A percentile compares a stretch with the other conserved stretches of the same genome.
Conservation (phyloP, 2,113 vertebrate species). For the Oryzias celebensis region DNA sequence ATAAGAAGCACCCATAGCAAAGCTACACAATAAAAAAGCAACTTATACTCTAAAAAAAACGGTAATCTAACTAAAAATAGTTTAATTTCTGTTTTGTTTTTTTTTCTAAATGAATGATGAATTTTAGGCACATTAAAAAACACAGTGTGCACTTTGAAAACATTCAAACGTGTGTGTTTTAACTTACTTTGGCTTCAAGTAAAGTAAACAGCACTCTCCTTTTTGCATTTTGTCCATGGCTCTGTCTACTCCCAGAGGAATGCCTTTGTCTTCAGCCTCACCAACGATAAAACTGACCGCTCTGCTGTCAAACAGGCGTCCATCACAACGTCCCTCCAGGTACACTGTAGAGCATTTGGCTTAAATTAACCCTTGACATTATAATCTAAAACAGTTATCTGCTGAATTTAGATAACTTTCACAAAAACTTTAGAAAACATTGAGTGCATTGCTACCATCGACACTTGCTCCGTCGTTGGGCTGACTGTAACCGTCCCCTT, state of each 20-base stretch:
- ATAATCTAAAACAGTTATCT: not conserved
- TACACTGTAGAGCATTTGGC: conserved; percentile 78
- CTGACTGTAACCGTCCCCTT: conserved; percentile 89
- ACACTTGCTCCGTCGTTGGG: conserved; percentile 91
- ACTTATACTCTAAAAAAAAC: no score
- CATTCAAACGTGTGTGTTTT: no score
- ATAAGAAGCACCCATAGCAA: no score
- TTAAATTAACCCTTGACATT: not conserved
- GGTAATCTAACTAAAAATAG: no score
- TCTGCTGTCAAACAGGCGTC: conserved; percentile 84
- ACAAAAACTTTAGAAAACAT: not conserved
- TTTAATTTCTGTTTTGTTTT: no score
- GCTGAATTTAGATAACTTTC: not conserved
- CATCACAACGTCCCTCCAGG: conserved; percentile 83
- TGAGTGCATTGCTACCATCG: conserved; percentile 76
- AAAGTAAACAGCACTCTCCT: conserved; percentile 89
- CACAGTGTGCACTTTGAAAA: not conserved
- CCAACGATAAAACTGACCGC: conserved; percentile 87
- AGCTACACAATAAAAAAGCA: no score
- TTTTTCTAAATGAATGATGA: not conserved
- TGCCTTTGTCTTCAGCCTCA: conserved; percentile 87
- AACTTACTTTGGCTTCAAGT: conserved; percentile 86
- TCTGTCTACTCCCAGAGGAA: conserved; percentile 92
- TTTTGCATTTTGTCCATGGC: conserved; percentile 96
- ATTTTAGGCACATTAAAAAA: not conserved